Evolutionary conservation across 2,113 vertebrate species (phyloP).

Genomic region (Myrmecophaga tridactyla): DNA sequence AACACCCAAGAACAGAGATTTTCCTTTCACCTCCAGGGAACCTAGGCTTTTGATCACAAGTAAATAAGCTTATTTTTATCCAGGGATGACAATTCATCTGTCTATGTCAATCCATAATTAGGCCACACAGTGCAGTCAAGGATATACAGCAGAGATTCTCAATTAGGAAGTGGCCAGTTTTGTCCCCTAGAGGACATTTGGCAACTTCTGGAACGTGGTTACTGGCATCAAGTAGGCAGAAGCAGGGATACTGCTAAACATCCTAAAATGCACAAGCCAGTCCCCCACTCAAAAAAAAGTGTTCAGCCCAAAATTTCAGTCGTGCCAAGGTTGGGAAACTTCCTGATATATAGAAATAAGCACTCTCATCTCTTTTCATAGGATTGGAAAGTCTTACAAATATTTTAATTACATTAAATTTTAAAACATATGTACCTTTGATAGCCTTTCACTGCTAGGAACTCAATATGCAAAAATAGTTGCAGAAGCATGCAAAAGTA

Average conservation of each 20-base stretch:
- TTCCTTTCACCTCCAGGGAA: constrained; percentile 7
- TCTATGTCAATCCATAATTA: not conserved
- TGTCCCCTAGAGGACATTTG: not conserved
- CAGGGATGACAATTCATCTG: not conserved
- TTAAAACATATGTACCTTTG: not conserved
- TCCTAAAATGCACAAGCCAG: not conserved
- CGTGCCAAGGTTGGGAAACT: not conserved
- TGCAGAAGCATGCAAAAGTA: constrained; percentile 20
- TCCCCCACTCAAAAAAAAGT: not conserved
- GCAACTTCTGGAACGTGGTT: not conserved
- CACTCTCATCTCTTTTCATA: not conserved
- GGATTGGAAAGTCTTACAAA: not conserved
- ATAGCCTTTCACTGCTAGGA: not conserved
- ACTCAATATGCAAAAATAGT: constrained; percentile 2
- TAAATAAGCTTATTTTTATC: constrained; percentile 17
- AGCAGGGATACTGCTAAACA: not conserved
- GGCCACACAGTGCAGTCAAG: not conserved
- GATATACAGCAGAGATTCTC: not conserved
- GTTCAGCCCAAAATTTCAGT: not conserved
- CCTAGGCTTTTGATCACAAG: not conserved
- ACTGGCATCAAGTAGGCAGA: not conserved
- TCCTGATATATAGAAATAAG: not conserved
- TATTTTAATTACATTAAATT: not conserved
- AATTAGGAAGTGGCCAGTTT: not conserved
- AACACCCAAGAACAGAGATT: not conserved